Evolutionary conservation across 1,140 invertebrate species (phyloP).

Genomic region (Lutraria rhynchaena): DNA sequence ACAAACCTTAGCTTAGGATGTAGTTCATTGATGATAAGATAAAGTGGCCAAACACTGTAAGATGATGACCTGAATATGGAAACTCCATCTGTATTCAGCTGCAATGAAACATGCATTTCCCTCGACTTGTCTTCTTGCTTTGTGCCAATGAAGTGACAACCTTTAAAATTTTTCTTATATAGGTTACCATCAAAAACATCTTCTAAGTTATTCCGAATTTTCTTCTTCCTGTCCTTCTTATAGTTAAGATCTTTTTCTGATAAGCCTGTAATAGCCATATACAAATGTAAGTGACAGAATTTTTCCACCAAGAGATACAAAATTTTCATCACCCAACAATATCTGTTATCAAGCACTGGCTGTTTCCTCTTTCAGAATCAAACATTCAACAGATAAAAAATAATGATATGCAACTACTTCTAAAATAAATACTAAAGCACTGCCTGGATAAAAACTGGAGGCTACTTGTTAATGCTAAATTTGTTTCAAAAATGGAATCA

Average conservation of each 20-base stretch:
- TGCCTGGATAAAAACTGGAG: too few relatives aligned
- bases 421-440: too few relatives aligned
- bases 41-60: constrained; percentile 12
- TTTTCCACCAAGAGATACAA: too few relatives aligned
- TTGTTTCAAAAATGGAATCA: too few relatives aligned
- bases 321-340: too few relatives aligned
- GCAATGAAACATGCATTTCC: not conserved
- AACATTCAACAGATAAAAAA: too few relatives aligned
- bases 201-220: not conserved
- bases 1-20: constrained; percentile 2
- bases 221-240: not conserved
- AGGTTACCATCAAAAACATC: not conserved
- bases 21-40: constrained; percentile 11
- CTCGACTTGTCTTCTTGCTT: not conserved
- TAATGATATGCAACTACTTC: too few relatives aligned
- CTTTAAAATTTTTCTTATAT: constrained; percentile 1
- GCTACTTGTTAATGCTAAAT: too few relatives aligned
- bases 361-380: too few relatives aligned
- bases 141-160: not conserved
- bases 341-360: too few relatives aligned
- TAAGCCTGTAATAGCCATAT: too few relatives aligned
- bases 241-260: not conserved
- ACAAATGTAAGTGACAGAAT: too few relatives aligned
- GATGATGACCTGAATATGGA: constrained; percentile 4
- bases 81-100: constrained; percentile 5